These are phyloP conservation scores for Melanotaenia pygmaea DNA, from an alignment of 2,797 vertebrate species.

Conservation along the genomic window DNA sequence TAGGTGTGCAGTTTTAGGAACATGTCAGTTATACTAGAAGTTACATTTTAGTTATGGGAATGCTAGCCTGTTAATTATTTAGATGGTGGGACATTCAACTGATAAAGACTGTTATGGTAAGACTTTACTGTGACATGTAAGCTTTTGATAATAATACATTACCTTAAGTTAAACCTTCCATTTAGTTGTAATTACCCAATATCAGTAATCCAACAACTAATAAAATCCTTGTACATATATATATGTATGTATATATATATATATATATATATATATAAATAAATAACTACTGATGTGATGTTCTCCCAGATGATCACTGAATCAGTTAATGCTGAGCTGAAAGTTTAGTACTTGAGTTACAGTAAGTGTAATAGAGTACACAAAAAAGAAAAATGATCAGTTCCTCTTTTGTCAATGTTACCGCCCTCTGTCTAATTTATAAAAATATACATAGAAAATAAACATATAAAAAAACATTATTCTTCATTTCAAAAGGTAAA, in stretches of 20 bases:
- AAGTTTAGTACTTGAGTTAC: conserved; percentile 20
- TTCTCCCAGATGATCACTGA: conserved; percentile 17
- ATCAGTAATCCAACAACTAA: not conserved
- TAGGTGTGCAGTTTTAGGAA: not conserved
- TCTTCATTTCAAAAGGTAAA: not conserved
- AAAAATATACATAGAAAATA: conserved; percentile 38
- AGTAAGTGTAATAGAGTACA: conserved; percentile 26
- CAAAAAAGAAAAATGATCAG: conserved; percentile 20
- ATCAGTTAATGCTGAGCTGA: conserved; percentile 62
- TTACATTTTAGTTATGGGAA: not conserved
- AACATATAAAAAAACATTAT: conserved; percentile 8
- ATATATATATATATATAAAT: no score
- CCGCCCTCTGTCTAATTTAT: conserved; percentile 34
- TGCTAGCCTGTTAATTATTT: not conserved
- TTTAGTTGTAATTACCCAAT: not conserved
- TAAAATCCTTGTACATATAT: not conserved
- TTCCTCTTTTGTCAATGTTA: conserved; percentile 25
- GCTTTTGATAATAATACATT: not conserved
- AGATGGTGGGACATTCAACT: not conserved
- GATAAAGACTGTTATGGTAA: not conserved
- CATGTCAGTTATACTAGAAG: not conserved
- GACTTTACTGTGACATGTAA: not conserved
- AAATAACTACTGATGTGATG: not conserved
- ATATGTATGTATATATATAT: no score
- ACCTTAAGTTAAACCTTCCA: not conserved